Percentiles rank a stretch among this genome's conserved stretches.
Evolutionary conservation across 2,888 invertebrate genomes (phyloP).

Genomic region (Drosophila lacicola): DNA sequence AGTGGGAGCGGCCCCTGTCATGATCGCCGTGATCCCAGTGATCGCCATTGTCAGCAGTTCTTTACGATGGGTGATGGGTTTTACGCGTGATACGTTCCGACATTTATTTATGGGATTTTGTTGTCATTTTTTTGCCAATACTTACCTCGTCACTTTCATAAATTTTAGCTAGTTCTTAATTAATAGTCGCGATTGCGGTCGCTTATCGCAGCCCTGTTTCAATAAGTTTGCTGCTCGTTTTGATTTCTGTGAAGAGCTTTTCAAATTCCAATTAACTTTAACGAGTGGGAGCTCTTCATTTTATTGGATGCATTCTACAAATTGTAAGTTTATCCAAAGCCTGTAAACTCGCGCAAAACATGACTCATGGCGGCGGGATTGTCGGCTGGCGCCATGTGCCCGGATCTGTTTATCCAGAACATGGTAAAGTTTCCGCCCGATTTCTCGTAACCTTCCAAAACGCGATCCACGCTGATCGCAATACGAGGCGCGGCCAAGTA

Average conservation of each 20-base stretch:
- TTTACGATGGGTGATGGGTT: slow-evolving; percentile 36
- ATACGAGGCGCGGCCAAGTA: slow-evolving; percentile 87
- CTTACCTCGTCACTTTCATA: slow-evolving; percentile 39
- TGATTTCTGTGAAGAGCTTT: not conserved
- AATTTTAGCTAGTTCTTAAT: slow-evolving; percentile 38
- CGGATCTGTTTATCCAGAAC: slow-evolving; percentile 84
- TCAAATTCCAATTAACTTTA: slow-evolving; percentile 9
- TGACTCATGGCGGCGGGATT: slow-evolving; percentile 89
- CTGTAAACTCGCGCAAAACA: slow-evolving; percentile 86
- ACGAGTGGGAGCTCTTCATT: not conserved
- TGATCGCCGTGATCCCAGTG: slow-evolving; percentile 14
- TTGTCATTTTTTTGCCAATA: slow-evolving; percentile 30
- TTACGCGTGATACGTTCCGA: slow-evolving; percentile 18
- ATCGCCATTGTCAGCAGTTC: slow-evolving; percentile 21
- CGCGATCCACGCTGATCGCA: slow-evolving; percentile 87
- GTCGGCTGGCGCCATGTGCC: slow-evolving; percentile 87
- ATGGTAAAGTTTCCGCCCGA: slow-evolving; percentile 85
- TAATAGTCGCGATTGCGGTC: slow-evolving; percentile 20
- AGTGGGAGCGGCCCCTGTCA: slow-evolving; percentile 12
- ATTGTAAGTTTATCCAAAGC: slow-evolving; percentile 59
- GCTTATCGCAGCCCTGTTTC: slow-evolving; percentile 24
- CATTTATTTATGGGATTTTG: slow-evolving; percentile 23
- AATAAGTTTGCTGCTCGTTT: not conserved
- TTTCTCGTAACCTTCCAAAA: slow-evolving; percentile 91
- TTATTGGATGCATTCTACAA: slow-evolving; percentile 7